Evolutionary conservation across 2,888 invertebrate genomes (phyloP).

Genomic region (Branchellion lobata): DNA sequence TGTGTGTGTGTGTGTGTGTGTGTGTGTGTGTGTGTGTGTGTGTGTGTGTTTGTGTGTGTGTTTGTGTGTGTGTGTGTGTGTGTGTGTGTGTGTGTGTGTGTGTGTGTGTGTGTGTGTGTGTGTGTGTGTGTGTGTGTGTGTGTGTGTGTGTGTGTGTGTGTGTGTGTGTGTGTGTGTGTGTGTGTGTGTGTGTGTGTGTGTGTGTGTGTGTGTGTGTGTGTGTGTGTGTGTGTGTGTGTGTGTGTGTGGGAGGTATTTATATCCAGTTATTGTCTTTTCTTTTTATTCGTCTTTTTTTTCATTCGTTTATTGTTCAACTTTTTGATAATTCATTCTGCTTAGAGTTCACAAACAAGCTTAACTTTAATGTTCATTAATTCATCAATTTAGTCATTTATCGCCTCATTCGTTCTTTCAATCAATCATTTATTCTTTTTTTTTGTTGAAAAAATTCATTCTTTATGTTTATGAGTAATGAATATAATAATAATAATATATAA

Average conservation of each 20-base stretch:
- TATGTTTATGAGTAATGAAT: too few relatives aligned
- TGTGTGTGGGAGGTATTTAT: background rate
- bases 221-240: constrained; percentile 11
- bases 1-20: constrained; percentile 20
- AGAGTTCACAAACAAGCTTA: too few relatives aligned
- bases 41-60: constrained; percentile 23
- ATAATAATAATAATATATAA: too few relatives aligned
- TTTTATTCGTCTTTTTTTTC: too few relatives aligned
- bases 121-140: constrained; percentile 37
- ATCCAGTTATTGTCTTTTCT: too few relatives aligned
- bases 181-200: constrained; percentile 23
- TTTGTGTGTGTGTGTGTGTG: constrained; percentile 37
- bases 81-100: constrained; percentile 34
- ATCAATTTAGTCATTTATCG: too few relatives aligned
- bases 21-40: constrained; percentile 14
- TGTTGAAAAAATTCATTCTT: too few relatives aligned
- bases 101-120: constrained; percentile 28
- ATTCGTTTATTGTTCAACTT: too few relatives aligned
- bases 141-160: constrained; percentile 38
- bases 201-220: constrained; percentile 23
- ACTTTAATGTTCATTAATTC: too few relatives aligned
- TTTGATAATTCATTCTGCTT: too few relatives aligned
- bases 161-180: constrained; percentile 37
- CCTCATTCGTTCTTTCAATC: too few relatives aligned
- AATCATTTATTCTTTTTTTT: too few relatives aligned